Evolutionary conservation across 2,797 vertebrate genomes (phyloP).

Genomic region (Gobio occitaniae): DNA sequence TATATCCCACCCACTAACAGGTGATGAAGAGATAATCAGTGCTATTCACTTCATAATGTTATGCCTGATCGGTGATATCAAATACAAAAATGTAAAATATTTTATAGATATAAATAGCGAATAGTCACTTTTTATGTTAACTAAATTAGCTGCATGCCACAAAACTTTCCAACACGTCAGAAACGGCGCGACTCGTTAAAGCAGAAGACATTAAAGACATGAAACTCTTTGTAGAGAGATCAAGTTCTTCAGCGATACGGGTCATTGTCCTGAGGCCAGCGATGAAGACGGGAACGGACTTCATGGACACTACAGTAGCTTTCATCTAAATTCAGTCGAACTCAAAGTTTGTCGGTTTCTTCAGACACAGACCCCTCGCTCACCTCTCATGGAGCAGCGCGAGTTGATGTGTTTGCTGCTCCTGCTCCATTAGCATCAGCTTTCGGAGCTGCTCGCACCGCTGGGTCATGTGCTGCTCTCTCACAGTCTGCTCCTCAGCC

Average conservation of each 20-base stretch:
- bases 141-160: not conserved
- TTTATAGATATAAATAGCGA: not conserved
- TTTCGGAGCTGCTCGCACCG: slow-evolving; percentile 84
- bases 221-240: not conserved
- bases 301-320: not conserved
- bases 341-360: not conserved
- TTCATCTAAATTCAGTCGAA: slow-evolving; percentile 4
- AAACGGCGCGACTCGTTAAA: not conserved
- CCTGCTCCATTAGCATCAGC: slow-evolving; percentile 79
- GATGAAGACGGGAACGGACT: not conserved
- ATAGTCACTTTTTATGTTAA: not conserved
- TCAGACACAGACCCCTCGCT: slow-evolving; percentile 33
- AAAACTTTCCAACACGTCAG: not conserved
- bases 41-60: too few relatives aligned
- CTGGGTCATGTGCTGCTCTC: slow-evolving; percentile 82
- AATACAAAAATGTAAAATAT: not conserved
- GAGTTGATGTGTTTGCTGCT: slow-evolving; percentile 85
- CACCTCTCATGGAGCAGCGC: slow-evolving; percentile 85
- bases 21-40: too few relatives aligned
- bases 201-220: not conserved
- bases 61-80: too few relatives aligned
- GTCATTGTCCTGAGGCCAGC: not conserved
- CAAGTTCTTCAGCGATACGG: not conserved
- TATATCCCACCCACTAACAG: too few relatives aligned
- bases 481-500: slow-evolving; percentile 82